Base-by-base conservation (phyloP, 1,140 invertebrate genomes). In the Physella acuta region DNA sequence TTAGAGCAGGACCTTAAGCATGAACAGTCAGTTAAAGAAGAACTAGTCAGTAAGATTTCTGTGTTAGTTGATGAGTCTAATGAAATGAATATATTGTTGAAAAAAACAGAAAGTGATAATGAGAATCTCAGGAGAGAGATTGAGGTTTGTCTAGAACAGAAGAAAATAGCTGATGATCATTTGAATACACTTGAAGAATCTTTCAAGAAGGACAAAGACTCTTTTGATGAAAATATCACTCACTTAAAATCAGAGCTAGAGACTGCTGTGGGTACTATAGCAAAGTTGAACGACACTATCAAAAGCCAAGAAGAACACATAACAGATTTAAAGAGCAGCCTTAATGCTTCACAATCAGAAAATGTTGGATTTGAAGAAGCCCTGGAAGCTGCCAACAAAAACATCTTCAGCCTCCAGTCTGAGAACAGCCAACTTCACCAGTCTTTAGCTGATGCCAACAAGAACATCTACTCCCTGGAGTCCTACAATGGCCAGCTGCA, bases 351-450 rank as follows among this genome's bases (percentile, higher is more conserved):
- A 26, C 30, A 36, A 31, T 49, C 63, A 53, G 63, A 65, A 51
- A 65, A 4, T 55, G 26, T 31, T 31, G 63, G 63, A 2, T 65
- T 49, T 55, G 63, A 65, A 30, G 63, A 65, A 36, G 63, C 63
- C 14, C 44, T 65, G 24, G 63, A 65, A 26, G 63, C 63, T 24
- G 63, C 63, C 24, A 65, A 65, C 51, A 65, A 65, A 55, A 65
- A 52, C 28, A 55, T 65, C 11, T 30, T 16, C 44, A 51, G 4
- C 28, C 28, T 64, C 4, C 37, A 64, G n/a, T 24, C 36, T 30
- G 61, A 64, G 16, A 64, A 64, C 37, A 1, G 5, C 11, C 61
- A 49, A 3, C 28, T 64, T n/a, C 37, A 64, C n/a, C 24, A 51
- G 14, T 64, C 61, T 49, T n/a, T n/a, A n/a, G n/a, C n/a, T n/a